phyloP scores from a whole-genome alignment of 2,888 invertebrate species.

The Apamea sordens region DNA sequence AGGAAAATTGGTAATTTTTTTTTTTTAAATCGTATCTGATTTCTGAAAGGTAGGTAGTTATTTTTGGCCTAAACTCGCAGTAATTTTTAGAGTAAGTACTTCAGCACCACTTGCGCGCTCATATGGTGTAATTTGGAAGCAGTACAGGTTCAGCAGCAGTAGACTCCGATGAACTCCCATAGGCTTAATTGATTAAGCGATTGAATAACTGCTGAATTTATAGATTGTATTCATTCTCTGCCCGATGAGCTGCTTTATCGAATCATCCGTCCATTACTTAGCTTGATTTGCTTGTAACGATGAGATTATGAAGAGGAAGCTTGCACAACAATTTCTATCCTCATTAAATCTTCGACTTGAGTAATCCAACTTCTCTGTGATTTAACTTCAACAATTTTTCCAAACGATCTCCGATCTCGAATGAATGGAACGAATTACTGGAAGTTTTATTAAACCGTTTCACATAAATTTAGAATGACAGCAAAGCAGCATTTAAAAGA shows the following conservation, averaged over 20 bases:
- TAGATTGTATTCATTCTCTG: background rate
- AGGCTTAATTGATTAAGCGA: background rate
- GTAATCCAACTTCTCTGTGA: conserved; percentile 10
- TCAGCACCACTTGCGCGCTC: too few relatives aligned
- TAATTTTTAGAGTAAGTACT: background rate
- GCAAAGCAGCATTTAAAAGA: conserved; percentile 36
- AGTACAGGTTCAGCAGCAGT: background rate
- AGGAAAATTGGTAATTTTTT: conserved; percentile 30
- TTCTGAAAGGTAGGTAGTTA: conserved; percentile 6
- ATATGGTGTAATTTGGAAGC: background rate
- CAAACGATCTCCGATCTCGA: conserved; percentile 5
- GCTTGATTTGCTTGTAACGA: background rate
- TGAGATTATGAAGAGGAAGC: background rate
- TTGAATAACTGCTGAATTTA: background rate
- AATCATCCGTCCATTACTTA: background rate
- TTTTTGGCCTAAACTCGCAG: background rate
- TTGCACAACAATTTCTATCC: conserved; percentile 13
- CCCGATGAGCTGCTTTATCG: background rate
- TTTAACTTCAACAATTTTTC: conserved; percentile 15
- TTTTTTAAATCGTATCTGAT: conserved; percentile 10
- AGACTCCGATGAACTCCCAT: background rate
- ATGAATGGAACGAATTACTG: conserved; percentile 17
- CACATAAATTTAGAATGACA: conserved; percentile 36
- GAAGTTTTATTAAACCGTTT: conserved; percentile 27
- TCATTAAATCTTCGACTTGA: conserved; percentile 17